A percentile compares a stretch with the other conserved stretches of the same genome.
Conservation (phyloP, 2,113 vertebrate species). For the Platysternon megacephalum region DNA sequence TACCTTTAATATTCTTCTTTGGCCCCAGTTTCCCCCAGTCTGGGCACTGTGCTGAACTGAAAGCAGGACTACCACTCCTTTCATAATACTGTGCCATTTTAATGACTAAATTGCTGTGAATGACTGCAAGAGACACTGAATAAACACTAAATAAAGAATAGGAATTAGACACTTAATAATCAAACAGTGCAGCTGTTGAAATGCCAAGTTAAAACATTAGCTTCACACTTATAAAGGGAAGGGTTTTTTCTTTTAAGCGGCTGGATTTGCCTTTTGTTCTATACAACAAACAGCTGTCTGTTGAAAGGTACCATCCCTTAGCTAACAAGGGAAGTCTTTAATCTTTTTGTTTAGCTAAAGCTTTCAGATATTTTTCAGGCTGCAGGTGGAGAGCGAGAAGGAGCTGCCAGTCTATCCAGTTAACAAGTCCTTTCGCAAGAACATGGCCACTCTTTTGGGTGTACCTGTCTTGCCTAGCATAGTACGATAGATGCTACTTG, state of each 20-base stretch:
- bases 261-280: not conserved
- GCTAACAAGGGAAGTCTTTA: not conserved
- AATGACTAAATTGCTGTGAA: not conserved
- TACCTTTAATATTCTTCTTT: not conserved
- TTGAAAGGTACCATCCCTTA: not conserved
- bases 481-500: not conserved
- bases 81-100: not conserved
- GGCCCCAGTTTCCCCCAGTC: not conserved
- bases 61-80: not conserved
- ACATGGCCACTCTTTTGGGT: not conserved
- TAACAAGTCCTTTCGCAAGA: not conserved
- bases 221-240: not conserved
- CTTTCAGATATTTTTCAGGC: not conserved
- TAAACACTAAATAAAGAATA: not conserved
- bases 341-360: not conserved
- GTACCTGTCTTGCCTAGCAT: not conserved
- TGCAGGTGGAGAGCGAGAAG: not conserved
- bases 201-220: not conserved
- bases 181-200: rapidly evolving
- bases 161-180: not conserved
- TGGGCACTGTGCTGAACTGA: rapidly evolving
- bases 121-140: not conserved
- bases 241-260: not conserved
- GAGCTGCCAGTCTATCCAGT: no score
- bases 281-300: not conserved